phyloP scores from a whole-genome alignment of 1,140 invertebrate species.

The Caenorhabditis brenneri region DNA sequence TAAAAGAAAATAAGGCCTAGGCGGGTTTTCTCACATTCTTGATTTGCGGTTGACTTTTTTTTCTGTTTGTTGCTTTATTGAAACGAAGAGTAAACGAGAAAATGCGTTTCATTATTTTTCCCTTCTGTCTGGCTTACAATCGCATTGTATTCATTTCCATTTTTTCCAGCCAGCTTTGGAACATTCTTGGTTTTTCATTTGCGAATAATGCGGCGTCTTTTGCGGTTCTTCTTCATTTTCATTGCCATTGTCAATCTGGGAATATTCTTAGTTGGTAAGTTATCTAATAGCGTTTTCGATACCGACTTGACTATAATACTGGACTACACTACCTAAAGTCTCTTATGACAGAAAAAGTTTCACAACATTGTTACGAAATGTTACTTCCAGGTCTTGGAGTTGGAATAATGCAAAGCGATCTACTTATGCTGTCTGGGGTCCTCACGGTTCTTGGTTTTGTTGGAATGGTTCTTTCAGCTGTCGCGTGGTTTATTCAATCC shows the following conservation, averaged over 20 bases:
- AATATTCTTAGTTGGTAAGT: constrained; percentile 3
- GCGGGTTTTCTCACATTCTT: background rate
- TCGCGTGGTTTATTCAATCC: constrained; percentile 42
- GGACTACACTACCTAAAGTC: too few relatives aligned
- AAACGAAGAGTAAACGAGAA: background rate
- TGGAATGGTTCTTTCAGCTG: constrained; percentile 46
- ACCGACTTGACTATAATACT: too few relatives aligned
- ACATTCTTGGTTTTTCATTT: background rate
- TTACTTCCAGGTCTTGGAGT: constrained; percentile 44
- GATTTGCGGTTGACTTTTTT: background rate
- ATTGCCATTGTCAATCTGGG: constrained; percentile 4
- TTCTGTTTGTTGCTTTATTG: background rate
- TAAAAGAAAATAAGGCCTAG: background rate
- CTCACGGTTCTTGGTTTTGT: constrained; percentile 41
- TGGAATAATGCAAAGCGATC: constrained; percentile 40
- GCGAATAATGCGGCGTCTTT: background rate
- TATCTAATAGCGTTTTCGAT: too few relatives aligned
- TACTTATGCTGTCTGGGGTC: constrained; percentile 36
- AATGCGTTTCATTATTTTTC: constrained; percentile 24
- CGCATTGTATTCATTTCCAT: background rate
- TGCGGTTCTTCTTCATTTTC: constrained; percentile 15
- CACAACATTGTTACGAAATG: background rate
- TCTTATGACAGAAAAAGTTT: too few relatives aligned
- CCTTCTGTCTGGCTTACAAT: background rate
- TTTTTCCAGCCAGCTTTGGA: background rate